phyloP scores from a whole-genome alignment of 2,797 vertebrate genomes.

The Enteromius unitaeniatus region DNA sequence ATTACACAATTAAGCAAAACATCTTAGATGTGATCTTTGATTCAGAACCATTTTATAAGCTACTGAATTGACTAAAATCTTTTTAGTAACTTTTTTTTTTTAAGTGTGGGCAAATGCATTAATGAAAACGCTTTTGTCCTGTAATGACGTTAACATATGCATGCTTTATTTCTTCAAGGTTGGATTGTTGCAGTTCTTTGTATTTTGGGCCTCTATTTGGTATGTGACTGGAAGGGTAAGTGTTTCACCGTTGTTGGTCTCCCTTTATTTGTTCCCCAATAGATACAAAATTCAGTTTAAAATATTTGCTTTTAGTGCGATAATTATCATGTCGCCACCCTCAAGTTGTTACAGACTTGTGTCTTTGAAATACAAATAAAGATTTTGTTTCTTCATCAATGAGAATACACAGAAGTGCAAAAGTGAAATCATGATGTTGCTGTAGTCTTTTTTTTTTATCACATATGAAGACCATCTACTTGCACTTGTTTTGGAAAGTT shows the following conservation, averaged over 20 bases:
- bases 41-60: not conserved
- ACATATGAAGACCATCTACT: too few species aligned
- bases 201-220: not conserved
- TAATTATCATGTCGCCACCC: not conserved
- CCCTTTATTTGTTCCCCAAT: too few species aligned
- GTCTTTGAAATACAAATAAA: not conserved
- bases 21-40: not conserved
- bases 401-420: not conserved
- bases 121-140: not conserved
- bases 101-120: not conserved
- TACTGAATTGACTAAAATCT: not conserved
- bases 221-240: not conserved
- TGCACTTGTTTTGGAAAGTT: too few species aligned
- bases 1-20: not conserved
- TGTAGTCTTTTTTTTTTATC: too few species aligned
- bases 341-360: not conserved
- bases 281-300: too few species aligned
- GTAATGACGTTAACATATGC: not conserved
- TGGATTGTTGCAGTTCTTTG: not conserved
- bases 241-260: not conserved
- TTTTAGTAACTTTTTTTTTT: too few species aligned
- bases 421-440: too few species aligned
- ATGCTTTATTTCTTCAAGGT: not conserved
- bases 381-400: not conserved
- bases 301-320: too few species aligned